Conservation (phyloP, 2,113 vertebrate genomes). For the Campylorhamphus procurvoides region DNA sequence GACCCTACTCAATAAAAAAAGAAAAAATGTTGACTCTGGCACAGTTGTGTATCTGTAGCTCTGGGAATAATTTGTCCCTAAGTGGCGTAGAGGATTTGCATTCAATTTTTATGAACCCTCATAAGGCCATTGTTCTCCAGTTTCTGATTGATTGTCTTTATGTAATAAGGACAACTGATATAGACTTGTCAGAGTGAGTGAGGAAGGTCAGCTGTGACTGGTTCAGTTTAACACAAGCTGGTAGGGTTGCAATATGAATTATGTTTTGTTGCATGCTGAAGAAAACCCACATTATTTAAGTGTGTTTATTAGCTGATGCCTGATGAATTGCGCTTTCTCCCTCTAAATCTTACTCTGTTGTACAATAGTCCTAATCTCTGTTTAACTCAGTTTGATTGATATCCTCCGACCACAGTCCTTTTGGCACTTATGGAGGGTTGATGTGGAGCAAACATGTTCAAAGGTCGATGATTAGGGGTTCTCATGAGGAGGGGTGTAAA, state of each 20-base stretch:
- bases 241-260: not conserved
- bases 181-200: slow-evolving; percentile 22
- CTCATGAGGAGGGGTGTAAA: not conserved
- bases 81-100: not conserved
- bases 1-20: not conserved
- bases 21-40: not conserved
- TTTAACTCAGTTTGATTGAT: not conserved
- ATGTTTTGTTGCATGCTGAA: not conserved
- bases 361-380: not conserved
- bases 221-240: not conserved
- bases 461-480: not conserved
- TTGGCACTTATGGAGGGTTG: not conserved
- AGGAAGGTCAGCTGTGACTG: slow-evolving; percentile 46
- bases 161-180: slow-evolving; percentile 49
- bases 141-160: slow-evolving; percentile 66
- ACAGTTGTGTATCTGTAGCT: not conserved
- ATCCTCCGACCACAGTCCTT: not conserved
- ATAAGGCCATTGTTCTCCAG: slow-evolving; percentile 37
- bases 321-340: not conserved
- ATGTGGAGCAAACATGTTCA: not conserved
- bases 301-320: not conserved
- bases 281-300: not conserved
- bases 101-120: slow-evolving; percentile 50
- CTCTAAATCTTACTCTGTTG: rapidly evolving
- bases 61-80: slow-evolving; percentile 2